Percentiles rank a stretch among this genome's conserved stretches.
phyloP scores from a whole-genome alignment of 1,140 invertebrate genomes.

The Lasioglossum albipes region DNA sequence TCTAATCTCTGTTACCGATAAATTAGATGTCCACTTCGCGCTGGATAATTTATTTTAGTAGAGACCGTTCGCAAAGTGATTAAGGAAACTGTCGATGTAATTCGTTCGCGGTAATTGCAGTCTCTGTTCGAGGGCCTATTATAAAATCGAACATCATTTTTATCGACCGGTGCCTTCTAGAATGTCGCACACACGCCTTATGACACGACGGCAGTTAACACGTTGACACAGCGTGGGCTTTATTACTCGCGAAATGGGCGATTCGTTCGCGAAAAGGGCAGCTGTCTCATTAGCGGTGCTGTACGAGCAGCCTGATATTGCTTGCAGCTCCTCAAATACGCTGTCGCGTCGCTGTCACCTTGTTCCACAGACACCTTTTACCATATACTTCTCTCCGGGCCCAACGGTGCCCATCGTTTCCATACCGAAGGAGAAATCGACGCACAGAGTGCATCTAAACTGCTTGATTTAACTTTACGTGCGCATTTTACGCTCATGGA shows the following conservation, averaged over 20 bases:
- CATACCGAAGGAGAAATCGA: constrained; percentile 20
- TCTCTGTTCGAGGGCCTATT: no score
- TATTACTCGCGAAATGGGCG: constrained; percentile 66
- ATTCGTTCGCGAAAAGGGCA: constrained; percentile 67
- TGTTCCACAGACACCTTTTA: constrained; percentile 44
- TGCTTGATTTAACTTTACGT: not conserved
- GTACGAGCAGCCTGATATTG: constrained; percentile 40
- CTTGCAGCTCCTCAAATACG: constrained; percentile 26
- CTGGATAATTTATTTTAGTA: no score
- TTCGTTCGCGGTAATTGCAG: not conserved
- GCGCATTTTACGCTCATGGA: not conserved
- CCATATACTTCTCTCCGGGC: constrained; percentile 38
- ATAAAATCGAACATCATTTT: constrained; percentile 11
- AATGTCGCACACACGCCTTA: constrained; percentile 29
- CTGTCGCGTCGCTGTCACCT: constrained; percentile 46
- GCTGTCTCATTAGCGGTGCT: constrained; percentile 63
- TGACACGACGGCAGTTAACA: constrained; percentile 40
- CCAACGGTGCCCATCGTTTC: not conserved
- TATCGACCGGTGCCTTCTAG: constrained; percentile 14
- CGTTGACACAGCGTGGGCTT: constrained; percentile 46
- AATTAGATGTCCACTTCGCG: no score
- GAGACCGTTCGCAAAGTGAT: no score
- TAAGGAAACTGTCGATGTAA: no score
- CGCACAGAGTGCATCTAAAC: not conserved
- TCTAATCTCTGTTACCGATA: no score